Evolutionary conservation across 2,888 invertebrate species (phyloP).

Genomic region (Aelia acuminata): DNA sequence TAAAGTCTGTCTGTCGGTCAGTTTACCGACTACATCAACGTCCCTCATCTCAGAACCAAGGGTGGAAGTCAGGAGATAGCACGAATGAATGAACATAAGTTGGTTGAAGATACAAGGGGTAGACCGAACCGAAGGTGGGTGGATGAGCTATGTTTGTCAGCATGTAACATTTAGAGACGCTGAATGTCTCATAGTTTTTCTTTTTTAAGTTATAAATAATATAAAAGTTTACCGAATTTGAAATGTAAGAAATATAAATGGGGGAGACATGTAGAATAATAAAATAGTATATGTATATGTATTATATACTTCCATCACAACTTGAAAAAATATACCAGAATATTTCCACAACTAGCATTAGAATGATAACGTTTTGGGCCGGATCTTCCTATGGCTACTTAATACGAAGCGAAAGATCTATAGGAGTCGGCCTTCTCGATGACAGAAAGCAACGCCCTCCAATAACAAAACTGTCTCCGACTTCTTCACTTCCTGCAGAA

Average conservation of each 20-base stretch:
- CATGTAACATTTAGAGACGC: too few species aligned
- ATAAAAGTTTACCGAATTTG: too few species aligned
- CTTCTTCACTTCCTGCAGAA: constrained; percentile 14
- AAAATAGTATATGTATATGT: too few species aligned
- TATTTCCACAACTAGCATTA: too few species aligned
- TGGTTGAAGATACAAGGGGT: not conserved
- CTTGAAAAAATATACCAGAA: too few species aligned
- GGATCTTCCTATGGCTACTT: not conserved
- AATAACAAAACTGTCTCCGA: not conserved
- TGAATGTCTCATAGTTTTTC: too few species aligned
- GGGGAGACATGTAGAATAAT: too few species aligned
- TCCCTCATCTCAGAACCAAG: not conserved
- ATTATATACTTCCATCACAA: too few species aligned
- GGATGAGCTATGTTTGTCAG: not conserved
- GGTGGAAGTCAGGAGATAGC: not conserved
- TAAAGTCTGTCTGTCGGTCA: constrained; percentile 30
- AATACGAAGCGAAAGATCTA: not conserved
- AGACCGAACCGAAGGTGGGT: not conserved
- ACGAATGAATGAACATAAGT: not conserved
- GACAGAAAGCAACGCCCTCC: constrained; percentile 6
- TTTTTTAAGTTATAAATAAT: too few species aligned
- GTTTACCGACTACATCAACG: not conserved
- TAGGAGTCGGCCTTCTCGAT: not conserved
- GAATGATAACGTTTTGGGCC: not conserved
- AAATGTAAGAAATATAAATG: too few species aligned